Evolutionary conservation across 2,797 vertebrate species (phyloP).

Genomic region (Harpagifer antarcticus): DNA sequence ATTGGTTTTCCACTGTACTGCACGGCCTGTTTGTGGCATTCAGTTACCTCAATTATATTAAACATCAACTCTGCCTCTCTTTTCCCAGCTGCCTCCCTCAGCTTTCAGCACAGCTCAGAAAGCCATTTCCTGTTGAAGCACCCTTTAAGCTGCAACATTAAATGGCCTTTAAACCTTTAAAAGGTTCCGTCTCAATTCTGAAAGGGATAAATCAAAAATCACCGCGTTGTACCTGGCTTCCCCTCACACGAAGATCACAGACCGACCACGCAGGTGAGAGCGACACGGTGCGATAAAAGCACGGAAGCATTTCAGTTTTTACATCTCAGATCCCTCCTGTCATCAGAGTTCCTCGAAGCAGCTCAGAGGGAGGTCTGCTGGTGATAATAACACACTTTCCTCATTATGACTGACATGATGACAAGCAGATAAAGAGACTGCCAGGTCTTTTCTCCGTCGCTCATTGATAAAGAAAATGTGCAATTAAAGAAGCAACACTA

Average conservation of each 20-base stretch:
- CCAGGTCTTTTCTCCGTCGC: no score
- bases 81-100: constrained; percentile 20
- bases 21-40: constrained; percentile 8
- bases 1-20: neutral
- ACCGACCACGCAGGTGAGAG: neutral
- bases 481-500: no score
- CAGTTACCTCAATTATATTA: constrained; percentile 26
- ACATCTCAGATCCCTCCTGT: no score
- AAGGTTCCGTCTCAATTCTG: constrained; percentile 24
- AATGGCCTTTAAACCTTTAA: constrained; percentile 54
- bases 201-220: constrained; percentile 25
- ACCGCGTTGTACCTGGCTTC: neutral
- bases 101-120: constrained; percentile 32
- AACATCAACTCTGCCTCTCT: constrained; percentile 10
- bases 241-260: constrained; percentile 2
- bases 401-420: no score
- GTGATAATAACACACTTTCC: no score
- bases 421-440: no score
- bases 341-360: no score
- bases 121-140: constrained; percentile 43
- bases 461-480: no score
- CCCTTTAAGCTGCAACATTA: constrained; percentile 48
- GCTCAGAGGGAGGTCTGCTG: no score
- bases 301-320: no score
- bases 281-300: neutral